phyloP scores from a whole-genome alignment of 2,888 invertebrate species.

The Conchocele bisecta region DNA sequence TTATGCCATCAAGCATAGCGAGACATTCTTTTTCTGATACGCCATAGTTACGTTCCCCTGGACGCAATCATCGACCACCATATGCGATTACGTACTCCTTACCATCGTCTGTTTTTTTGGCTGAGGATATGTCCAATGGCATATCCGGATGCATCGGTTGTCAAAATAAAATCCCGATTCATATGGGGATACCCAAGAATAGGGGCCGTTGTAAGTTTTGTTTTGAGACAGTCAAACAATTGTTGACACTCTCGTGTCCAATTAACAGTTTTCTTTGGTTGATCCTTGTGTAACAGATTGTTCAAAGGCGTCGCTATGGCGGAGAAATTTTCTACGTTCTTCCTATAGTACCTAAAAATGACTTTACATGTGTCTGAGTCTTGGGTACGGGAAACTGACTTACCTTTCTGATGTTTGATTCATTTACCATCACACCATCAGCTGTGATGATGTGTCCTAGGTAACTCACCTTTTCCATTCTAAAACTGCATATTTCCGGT shows the following conservation, averaged over 20 bases:
- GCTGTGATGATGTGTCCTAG: constrained; percentile 58
- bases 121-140: constrained; percentile 24
- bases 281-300: no score
- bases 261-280: no score
- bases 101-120: constrained; percentile 9
- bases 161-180: constrained; percentile 14
- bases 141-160: constrained; percentile 32
- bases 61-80: not conserved
- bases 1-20: constrained; percentile 13
- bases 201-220: not conserved
- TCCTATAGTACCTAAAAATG: constrained; percentile 59
- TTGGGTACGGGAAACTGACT: constrained; percentile 45
- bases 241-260: constrained; percentile 25
- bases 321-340: constrained; percentile 45
- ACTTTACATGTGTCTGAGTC: constrained; percentile 38
- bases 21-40: constrained; percentile 30
- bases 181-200: constrained; percentile 28
- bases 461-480: constrained; percentile 32
- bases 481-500: constrained; percentile 56
- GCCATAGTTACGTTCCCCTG: constrained; percentile 14
- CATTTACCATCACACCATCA: no score
- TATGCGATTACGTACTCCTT: not conserved
- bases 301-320: no score
- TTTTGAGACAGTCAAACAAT: constrained; percentile 13
- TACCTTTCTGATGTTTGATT: constrained; percentile 37